Evolutionary conservation across 2,797 vertebrate genomes (phyloP).

Genomic region (Gadopsis marmoratus): DNA sequence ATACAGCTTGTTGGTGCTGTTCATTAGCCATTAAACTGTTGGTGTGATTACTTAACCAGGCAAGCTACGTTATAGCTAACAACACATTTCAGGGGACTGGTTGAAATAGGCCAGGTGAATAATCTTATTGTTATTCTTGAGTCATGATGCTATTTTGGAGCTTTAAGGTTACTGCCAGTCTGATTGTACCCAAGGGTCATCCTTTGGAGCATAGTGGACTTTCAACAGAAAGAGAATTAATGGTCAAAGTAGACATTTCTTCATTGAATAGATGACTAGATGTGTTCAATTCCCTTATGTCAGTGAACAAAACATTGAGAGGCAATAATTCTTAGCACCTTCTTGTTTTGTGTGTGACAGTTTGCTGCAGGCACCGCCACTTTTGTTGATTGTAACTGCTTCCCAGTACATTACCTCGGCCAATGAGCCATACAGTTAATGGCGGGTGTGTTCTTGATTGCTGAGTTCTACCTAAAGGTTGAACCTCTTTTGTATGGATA

Average conservation of each 20-base stretch:
- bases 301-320: slow-evolving; percentile 16
- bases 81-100: background rate
- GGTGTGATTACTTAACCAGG: slow-evolving; percentile 25
- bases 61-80: slow-evolving; percentile 3
- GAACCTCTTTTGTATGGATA: slow-evolving; percentile 77
- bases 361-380: slow-evolving; percentile 37
- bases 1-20: slow-evolving; percentile 24
- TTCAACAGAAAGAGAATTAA: slow-evolving; percentile 29
- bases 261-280: slow-evolving; percentile 25
- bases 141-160: slow-evolving; percentile 7
- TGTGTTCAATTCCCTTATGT: slow-evolving; percentile 11
- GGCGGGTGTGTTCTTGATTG: slow-evolving; percentile 41
- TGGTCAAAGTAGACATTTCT: slow-evolving; percentile 25
- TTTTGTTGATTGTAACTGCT: slow-evolving; percentile 37
- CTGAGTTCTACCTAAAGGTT: slow-evolving; percentile 68
- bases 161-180: slow-evolving; percentile 30
- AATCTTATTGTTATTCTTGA: slow-evolving; percentile 25
- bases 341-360: slow-evolving; percentile 32
- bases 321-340: background rate
- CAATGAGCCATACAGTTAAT: slow-evolving; percentile 53
- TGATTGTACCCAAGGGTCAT: slow-evolving; percentile 27
- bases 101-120: slow-evolving; percentile 20
- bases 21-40: slow-evolving; percentile 26
- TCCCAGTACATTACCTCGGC: slow-evolving; percentile 38
- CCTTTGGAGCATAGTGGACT: slow-evolving; percentile 17